Evolutionary conservation across 2,113 vertebrate species (phyloP).

Genomic region (Aplodontia rufa): DNA sequence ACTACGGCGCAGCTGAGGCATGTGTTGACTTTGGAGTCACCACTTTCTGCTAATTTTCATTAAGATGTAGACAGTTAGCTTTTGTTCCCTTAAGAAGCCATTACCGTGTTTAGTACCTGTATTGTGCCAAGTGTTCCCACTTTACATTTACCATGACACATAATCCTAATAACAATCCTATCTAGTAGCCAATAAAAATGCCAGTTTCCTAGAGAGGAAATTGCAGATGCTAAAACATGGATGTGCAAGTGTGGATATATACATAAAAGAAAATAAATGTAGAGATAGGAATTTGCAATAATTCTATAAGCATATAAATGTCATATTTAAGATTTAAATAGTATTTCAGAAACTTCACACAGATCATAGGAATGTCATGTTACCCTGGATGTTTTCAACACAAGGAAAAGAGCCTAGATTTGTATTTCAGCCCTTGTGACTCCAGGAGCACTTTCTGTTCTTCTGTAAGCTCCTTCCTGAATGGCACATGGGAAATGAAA

Average conservation of each 20-base stretch:
- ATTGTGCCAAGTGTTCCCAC: background rate
- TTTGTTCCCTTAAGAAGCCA: background rate
- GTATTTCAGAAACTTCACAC: slow-evolving; percentile 3
- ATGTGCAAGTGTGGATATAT: background rate
- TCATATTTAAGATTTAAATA: background rate
- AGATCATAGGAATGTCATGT: background rate
- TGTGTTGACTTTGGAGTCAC: background rate
- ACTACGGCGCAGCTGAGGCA: background rate
- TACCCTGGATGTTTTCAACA: background rate
- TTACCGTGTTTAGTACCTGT: background rate
- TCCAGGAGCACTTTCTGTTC: background rate
- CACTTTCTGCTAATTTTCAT: background rate
- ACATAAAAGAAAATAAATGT: background rate
- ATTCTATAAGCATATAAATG: background rate
- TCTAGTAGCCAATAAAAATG: background rate
- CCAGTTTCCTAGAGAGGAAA: background rate
- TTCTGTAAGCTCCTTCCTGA: background rate
- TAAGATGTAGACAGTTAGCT: background rate
- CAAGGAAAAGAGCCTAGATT: background rate
- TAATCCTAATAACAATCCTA: background rate
- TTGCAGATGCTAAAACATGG: background rate
- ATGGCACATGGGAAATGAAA: background rate
- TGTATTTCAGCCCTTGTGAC: background rate
- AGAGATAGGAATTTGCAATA: background rate
- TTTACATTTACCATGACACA: background rate